Evolutionary conservation across 2,113 vertebrate species (phyloP).

Genomic region (Barbus barbus): DNA sequence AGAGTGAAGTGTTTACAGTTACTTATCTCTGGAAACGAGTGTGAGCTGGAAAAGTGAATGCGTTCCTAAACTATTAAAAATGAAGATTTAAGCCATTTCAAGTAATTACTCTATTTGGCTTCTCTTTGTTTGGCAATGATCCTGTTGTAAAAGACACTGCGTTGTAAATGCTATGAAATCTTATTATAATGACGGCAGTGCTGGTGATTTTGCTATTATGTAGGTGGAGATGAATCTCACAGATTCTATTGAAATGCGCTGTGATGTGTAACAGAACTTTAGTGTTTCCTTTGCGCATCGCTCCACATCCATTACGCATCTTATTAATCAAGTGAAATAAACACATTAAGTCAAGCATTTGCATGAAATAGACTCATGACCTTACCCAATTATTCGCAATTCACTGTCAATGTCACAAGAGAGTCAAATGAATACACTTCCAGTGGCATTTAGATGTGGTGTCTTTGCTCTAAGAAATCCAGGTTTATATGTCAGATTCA

Average conservation of each 20-base stretch:
- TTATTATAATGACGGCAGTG: not conserved
- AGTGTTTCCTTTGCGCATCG: slow-evolving; percentile 17
- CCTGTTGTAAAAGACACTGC: not conserved
- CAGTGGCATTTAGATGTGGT: not conserved
- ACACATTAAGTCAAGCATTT: not conserved
- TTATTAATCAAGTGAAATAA: not conserved
- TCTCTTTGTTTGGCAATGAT: not conserved
- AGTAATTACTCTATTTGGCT: not conserved
- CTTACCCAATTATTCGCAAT: not conserved
- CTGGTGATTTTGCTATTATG: not conserved
- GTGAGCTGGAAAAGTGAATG: not conserved
- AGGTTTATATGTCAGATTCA: not conserved
- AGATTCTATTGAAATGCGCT: not conserved
- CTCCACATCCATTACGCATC: slow-evolving; percentile 10
- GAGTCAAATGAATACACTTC: not conserved
- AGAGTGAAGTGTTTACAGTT: not conserved
- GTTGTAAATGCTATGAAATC: not conserved
- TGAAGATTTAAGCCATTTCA: not conserved
- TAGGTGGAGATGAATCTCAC: not conserved
- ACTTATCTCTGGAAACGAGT: not conserved
- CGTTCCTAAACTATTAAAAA: not conserved
- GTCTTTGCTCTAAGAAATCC: slow-evolving; percentile 10
- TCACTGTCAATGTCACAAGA: not conserved
- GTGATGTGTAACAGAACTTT: slow-evolving; percentile 17
- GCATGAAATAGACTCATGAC: not conserved